Evolutionary conservation across 2,113 vertebrate species (phyloP).

Genomic region (Gobiocypris rarus): DNA sequence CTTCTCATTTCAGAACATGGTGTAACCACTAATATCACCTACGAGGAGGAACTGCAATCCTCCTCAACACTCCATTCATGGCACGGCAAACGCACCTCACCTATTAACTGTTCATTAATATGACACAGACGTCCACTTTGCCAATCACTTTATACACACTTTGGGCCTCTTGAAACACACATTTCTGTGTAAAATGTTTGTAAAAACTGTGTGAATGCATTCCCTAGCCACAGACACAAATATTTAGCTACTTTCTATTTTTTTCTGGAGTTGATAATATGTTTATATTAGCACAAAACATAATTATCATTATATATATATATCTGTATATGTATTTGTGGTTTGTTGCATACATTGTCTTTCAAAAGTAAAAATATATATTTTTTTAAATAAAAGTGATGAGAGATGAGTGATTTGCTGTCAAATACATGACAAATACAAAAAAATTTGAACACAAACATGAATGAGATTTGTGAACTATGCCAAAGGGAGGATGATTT

Average conservation of each 20-base stretch:
- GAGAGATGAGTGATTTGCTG: not conserved
- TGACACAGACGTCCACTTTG: not conserved
- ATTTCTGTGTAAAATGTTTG: not conserved
- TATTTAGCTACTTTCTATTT: not conserved
- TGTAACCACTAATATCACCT: constrained; percentile 22
- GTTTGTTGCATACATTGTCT: not conserved
- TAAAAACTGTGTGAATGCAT: not conserved
- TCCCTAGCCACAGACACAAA: not conserved
- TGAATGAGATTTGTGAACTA: not conserved
- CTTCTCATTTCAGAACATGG: constrained; percentile 39
- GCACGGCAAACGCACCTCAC: not conserved
- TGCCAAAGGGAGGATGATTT: not conserved
- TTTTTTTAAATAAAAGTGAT: not conserved
- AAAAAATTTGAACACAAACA: not conserved
- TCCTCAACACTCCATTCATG: constrained; percentile 46
- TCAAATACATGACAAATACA: not conserved
- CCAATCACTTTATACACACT: not conserved
- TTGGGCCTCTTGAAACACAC: not conserved
- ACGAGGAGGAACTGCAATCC: not conserved
- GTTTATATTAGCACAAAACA: not conserved
- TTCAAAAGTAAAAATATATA: too few species aligned
- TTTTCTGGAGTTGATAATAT: not conserved
- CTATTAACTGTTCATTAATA: not conserved
- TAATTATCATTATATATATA: not conserved
- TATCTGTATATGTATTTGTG: not conserved